Evolutionary conservation across 2,888 invertebrate genomes (phyloP), one percentile per base, ranked within the genome.

Genomic region (Xanthia icteritia): DNA sequence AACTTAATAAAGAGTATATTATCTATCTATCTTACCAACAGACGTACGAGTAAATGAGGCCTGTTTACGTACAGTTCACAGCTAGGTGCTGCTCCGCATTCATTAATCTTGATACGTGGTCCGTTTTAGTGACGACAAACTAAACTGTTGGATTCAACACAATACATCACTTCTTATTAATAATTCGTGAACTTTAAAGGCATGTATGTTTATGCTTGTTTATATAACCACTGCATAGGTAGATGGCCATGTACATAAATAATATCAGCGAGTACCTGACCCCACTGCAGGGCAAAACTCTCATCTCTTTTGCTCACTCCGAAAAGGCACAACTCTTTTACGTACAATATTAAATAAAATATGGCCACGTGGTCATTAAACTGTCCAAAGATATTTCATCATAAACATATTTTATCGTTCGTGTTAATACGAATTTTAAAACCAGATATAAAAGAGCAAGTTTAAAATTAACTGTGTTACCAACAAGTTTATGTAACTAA

Each of bases 321-420:
- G 5, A 58, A 27, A n/a, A 42, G 39, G 5, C 39, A 63, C 1
- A 23, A 45, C 17, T 56, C 23, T 81, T 54, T 61, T 58, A 64
- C 8, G 56, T 70, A 23, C 39, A 31, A 63, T 63, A 67, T 77
- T 61, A 72, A 75, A 84, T 75, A 75, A 72, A 60, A 73, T 81
- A 58, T 39, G 48, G 15, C 23, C 36, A 73, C 27, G 23, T 67
- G 60, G 13, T 31, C 48, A 64, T 67, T 64, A 58, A 77, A 54
- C 60, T 67, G 67, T 69, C 48, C 54, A 11, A 60, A 76, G 67
- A 73, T 77, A 67, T 85, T 67, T 76, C 70, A 73, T 71, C 73
- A 56, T 85, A 76, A 81, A 81, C 61, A 61, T 80, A 61, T 58
- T 82, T 81, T 77, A 81, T 70, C 20, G 73, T 56, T 60, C 15